Evolutionary conservation across 1,140 invertebrate species (phyloP).

Genomic region (Scaptomyza montana): DNA sequence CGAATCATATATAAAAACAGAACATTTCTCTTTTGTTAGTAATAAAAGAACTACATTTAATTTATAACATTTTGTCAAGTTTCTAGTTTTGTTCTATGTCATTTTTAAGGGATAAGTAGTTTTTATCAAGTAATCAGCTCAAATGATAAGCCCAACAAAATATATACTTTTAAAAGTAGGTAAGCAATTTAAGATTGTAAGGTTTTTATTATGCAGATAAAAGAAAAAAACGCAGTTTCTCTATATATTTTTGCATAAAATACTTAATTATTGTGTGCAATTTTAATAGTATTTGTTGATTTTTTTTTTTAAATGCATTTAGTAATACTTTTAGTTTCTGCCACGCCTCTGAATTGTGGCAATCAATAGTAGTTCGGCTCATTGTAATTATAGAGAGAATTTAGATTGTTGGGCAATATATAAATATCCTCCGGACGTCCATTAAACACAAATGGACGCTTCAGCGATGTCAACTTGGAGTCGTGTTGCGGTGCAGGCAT

Average conservation of each 20-base stretch:
- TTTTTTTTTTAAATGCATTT: constrained; percentile 33
- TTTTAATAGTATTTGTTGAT: constrained; percentile 2
- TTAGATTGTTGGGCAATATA: constrained; percentile 88
- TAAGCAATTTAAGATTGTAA: not conserved
- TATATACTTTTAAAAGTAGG: no score
- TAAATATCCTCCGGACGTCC: constrained; percentile 91
- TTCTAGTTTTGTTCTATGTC: not conserved
- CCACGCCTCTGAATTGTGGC: not conserved
- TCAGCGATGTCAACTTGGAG: constrained; percentile 87
- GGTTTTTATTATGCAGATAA: not conserved
- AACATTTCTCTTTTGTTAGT: not conserved
- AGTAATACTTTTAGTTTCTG: constrained; percentile 63
- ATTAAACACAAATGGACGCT: constrained; percentile 91
- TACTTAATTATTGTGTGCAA: not conserved
- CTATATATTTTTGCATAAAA: not conserved
- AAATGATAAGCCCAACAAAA: not conserved
- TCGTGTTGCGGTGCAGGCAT: constrained; percentile 84
- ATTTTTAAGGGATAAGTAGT: not conserved
- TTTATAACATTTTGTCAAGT: constrained; percentile 1
- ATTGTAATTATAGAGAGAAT: constrained; percentile 84
- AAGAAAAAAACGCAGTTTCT: no score
- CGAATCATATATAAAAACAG: not conserved
- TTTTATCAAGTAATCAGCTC: not conserved
- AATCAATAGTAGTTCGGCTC: constrained; percentile 65
- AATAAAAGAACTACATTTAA: constrained; percentile 4